Conservation (phyloP, 37 sponge, comb jelly and placozoan species). For the Eunapius fragilis region DNA sequence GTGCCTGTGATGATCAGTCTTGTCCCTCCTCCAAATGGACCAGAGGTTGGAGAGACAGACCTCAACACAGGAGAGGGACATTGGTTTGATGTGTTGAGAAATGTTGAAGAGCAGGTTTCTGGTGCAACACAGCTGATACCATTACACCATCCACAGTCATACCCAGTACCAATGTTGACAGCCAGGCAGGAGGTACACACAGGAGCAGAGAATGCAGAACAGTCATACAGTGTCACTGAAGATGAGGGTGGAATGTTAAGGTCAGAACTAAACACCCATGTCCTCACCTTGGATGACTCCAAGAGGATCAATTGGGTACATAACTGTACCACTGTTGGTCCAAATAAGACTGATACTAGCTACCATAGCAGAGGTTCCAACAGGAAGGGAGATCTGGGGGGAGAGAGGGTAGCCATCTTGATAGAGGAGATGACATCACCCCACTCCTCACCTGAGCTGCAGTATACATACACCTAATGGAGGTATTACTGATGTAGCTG, state of each 20-base stretch:
- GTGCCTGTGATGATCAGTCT: slow-evolving; percentile 64
- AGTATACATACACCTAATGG: not conserved
- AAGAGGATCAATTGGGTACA: no score
- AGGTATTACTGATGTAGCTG: slow-evolving; percentile 10
- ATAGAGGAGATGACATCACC: no score
- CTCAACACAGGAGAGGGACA: slow-evolving; percentile 58
- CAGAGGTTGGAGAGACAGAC: slow-evolving; percentile 39
- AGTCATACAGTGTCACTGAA: slow-evolving; percentile 55
- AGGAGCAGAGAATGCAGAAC: slow-evolving; percentile 8
- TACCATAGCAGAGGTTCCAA: no score
- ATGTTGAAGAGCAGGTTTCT: no score
- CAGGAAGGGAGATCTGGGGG: no score
- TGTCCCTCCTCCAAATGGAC: slow-evolving; percentile 73
- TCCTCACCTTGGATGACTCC: not conserved
- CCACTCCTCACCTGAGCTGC: no score
- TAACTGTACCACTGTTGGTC: not conserved
- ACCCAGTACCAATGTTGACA: slow-evolving; percentile 14
- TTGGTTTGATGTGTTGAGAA: not conserved
- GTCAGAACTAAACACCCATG: not conserved
- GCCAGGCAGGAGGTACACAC: slow-evolving; percentile 58
- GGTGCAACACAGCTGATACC: not conserved
- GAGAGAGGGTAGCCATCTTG: no score
- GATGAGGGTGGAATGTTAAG: no score
- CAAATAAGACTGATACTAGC: not conserved
- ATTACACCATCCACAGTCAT: slow-evolving; percentile 70